Evolutionary conservation across 1,140 invertebrate species (phyloP), one percentile per base, ranked within the genome.

Genomic region (Pseudobourletiella spinata): DNA sequence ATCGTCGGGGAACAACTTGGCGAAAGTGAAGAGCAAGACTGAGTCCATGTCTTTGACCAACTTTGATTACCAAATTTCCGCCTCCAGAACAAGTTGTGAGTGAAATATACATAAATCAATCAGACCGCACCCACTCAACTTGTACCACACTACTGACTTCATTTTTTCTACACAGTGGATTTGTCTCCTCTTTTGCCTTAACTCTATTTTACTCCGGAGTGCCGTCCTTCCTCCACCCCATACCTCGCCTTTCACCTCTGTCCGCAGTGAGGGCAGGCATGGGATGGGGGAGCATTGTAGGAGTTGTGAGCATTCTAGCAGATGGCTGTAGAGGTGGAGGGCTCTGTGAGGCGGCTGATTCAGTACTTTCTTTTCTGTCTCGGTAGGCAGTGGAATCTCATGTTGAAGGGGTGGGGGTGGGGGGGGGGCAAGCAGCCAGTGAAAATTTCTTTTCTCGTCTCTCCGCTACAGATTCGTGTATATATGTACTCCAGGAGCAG

Each of bases 1-100:
- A 56, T 22, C 55, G 26, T 46, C 30, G 22, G 22, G 2, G 11
- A 52, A 25, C 20, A 55, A 55, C 15, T 18, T 43, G 35, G 42
- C 16, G 16, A 58, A 46, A 58, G 35, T 42, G 14, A 44, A 44
- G 42, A 42, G 3, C 11, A 58, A 58, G 35, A 44, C 42, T 42
- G 42, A 6, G 44, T 25, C 42, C 6, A 55, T 55, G 3, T 55
- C 52, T 22, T 28, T 46, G 35, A 44, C 56, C 20, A 58, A 25
- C 42, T 58, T 43, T 44, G 56, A 58, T 44, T 58, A 58, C 35
- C 56, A 58, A 46, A 58, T 58, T 22, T 42, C 32, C 3, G 20
- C 56, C 35, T 35, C 29, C 2, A 56, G 52, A 32, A 35, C 52
- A 4, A 56, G 32, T 30, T 56, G 52, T 56, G 28, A 56, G 52